Evolutionary conservation across 2,113 vertebrate species (phyloP), one percentile per base, ranked within the genome.

Genomic region (Rousettus leschenaultii): DNA sequence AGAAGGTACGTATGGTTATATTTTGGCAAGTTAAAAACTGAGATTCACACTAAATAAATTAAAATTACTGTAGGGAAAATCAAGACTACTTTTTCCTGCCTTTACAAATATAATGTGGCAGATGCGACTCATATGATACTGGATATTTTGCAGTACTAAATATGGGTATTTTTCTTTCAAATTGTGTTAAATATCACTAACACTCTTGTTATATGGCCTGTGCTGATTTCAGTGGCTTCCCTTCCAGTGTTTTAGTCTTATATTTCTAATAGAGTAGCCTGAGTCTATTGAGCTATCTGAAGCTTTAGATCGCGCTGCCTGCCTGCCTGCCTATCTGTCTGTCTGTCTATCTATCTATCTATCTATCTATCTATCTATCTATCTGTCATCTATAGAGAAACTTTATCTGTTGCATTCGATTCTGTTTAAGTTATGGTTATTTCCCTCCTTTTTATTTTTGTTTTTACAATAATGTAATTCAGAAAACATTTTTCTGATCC

Each of bases 41-140:
- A 95, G 73, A 94, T 97, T 97, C 3, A 30, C 35, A 1, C 94
- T 97, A 97, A 98, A 97, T 97, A 96, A 98, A 80, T 94, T 93
- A 85, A 53, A 95, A 26, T 51, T 35, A 53, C 16, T 80, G 3
- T 38, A 33, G 74, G 18, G 73, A 91, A 97, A 97, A 28, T 19
- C 66, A 92, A 92, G 53, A 89, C 93, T 87, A 18, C 86, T 94
- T 97, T 96, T 95, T 51, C 7, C 5, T 70, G 30, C 24, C 5
- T 96, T 97, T 96, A 28, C 63, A 95, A 77, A 51, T 94, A 82
- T 18, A 93, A 19, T 28, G 5, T 94, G 1, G 33, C 63, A 83
- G 59, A 86, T 86, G n/a, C 88, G 70, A 2, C 30, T 65, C 86
- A 28, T 91, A 86, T 45, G 45, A 53, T 83, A 65, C 45, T 82